Base-by-base conservation (phyloP, 2,113 vertebrate genomes). In the Circaetus gallicus region DNA sequence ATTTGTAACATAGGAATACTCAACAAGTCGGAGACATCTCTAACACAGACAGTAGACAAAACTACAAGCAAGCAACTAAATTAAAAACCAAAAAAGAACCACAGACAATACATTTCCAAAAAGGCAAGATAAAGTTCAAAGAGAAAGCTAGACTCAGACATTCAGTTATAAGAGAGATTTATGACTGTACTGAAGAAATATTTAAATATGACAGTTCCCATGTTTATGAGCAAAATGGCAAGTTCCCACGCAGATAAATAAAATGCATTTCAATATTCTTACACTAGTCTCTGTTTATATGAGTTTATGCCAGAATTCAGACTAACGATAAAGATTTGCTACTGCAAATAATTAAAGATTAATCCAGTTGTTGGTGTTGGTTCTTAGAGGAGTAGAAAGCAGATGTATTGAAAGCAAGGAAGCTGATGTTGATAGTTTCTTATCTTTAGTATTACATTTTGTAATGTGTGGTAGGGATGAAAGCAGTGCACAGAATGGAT, bases 71-170 rank as follows among this genome's bases (percentile, higher is more conserved):
- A 86, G 31, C 6, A 82, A 92, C 50, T 80, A n/a, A 76, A 76
- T 17, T 26, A 9, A n/a, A 66, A 70, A 76, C 21, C 52, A 31
- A 15, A 31, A 69, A n/a, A 16, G 16, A 72, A 55, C 16, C 47
- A 43, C 43, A 76, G 69, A 91, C 50, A 96, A 89, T 63, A 85
- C 19, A 85, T 61, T 87, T 95, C 47, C 65, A 66, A 78, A 79
- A 91, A 95, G 47, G 71, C 89, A 71, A 95, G 89, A 93, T 94
- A 91, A 95, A 87, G 73, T 95, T 96, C 92, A 97, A 97, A 95
- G 84, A 42, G 53, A 93, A 77, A 77, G 15, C 77, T 66, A 86
- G 52, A 84, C 59, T 84, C 53, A 90, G 90, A 81, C 80, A 55
- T 94, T 72, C 53, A 95, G 29, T 56, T 94, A 52, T 86, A 79